Base-by-base conservation (phyloP, 1,140 invertebrate species). In the Aphelenchoides fujianensis region DNA sequence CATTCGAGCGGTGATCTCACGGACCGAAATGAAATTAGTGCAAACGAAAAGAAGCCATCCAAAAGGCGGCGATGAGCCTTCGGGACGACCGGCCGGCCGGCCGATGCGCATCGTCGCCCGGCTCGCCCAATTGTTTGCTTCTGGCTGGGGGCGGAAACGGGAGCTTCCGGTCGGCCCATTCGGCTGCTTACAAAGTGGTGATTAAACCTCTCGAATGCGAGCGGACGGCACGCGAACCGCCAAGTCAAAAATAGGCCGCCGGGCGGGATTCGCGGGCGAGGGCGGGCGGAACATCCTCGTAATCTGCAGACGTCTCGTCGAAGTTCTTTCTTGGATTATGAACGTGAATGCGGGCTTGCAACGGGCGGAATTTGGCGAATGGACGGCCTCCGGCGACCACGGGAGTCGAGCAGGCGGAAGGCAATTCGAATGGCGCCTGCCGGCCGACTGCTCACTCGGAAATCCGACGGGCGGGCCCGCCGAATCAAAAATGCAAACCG, bases 141-240 rank as follows among this genome's bases (percentile, higher is more conserved):
- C 23, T n/a, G n/a, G n/a, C n/a, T 48, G 12, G 41, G 41, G 41
- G 23, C 12, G 41, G 23, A 48, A 48, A 48, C 41, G 23, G 23
- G 12, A 48, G 41, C 23, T 48, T 48, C 41, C 41, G 41, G 41
- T 48, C 41, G 12, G 41, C 41, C 41, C 41, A 68, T 62, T 68
- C 3, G 0, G 0, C n/a, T 0, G 2, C 0, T 68, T 68, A 37
- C n/a, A 68, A 74, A 36, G 1, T 2, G 7, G 37, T 62, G 54
- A 69, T n/a, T n/a, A 54, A 53, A 48, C 12, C 41, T 12, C 41
- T 48, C 41, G 23, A 23, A 48, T 16, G 23, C 41, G 41, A 12
- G 12, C 41, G 23, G 41, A 48, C 12, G 23, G 12, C 41, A 48
- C 12, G 23, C 41, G 41, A 48, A n/a, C n/a, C n/a, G n/a, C n/a